Percentiles rank a stretch among this genome's conserved stretches.
phyloP scores from a whole-genome alignment of 2,113 vertebrate species.

The Tapirus terrestris region DNA sequence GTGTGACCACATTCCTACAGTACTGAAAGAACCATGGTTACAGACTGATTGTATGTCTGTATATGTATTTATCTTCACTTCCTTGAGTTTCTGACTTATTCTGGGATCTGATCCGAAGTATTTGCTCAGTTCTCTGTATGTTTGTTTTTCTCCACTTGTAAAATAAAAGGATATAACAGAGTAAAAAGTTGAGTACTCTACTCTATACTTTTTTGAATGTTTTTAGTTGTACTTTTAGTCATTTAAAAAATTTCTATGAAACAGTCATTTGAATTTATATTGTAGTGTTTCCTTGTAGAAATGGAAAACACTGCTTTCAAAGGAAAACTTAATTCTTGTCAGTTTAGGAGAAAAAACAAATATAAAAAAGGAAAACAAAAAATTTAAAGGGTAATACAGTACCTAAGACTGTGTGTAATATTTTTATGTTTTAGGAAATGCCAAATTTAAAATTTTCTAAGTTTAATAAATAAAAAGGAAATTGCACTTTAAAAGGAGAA shows the following conservation, averaged over 20 bases:
- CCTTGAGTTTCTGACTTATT: neutral
- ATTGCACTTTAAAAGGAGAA: conserved; percentile 14
- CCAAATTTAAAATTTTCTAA: conserved; percentile 37
- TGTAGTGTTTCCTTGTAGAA: neutral
- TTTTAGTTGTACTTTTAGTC: conserved; percentile 28
- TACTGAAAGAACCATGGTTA: neutral
- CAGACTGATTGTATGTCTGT: neutral
- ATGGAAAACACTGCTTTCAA: conserved; percentile 6
- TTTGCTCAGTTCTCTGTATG: neutral
- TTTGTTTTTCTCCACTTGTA: conserved; percentile 24
- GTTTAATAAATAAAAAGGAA: conserved; percentile 7
- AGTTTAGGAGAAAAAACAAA: conserved; percentile 2
- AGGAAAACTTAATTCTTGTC: conserved; percentile 39
- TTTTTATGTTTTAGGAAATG: conserved; percentile 47
- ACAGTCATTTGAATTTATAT: conserved; percentile 14
- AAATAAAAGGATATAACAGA: neutral
- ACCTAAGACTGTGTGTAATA: conserved; percentile 16
- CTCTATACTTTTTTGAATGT: neutral
- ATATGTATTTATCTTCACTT: neutral
- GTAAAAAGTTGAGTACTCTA: neutral
- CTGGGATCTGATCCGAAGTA: neutral
- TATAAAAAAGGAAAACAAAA: neutral
- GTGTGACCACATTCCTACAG: neutral
- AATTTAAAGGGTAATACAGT: neutral
- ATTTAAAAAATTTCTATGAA: conserved; percentile 6